Base-by-base conservation (phyloP, 2,113 vertebrate species). In the Sardina pilchardus region DNA sequence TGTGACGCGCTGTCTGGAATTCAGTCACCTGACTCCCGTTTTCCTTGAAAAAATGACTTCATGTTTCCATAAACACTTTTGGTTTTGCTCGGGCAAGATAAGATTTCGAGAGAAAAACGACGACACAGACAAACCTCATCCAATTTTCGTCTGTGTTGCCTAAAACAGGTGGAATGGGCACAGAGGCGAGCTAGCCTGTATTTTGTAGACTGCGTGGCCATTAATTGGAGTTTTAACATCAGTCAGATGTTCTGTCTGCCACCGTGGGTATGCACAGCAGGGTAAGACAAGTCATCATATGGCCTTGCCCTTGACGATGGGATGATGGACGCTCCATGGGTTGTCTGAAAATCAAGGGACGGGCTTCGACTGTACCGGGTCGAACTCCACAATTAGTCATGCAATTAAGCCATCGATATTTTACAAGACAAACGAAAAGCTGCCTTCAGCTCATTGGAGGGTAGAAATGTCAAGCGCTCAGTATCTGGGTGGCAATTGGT, bases 371-470 rank as follows among this genome's bases (percentile, higher is more conserved):
- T 34, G 34, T 71, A 71, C 56, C 24, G 1, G n/a, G 16, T 71
- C 63, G 30, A 78, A 36, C 16, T 36, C 10, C 10, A 78, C 71
- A 78, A 78, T 78, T 78, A 36, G 26, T 14, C 30, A 4, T 36
- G 71, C 71, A 78, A 78, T 78, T 78, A 36, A 78, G 12, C 14
- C 17, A 17, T 36, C 30, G 30, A 78, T 36, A 78, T 78, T 63
- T 71, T 71, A 78, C 71, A 1, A 78, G 30, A 36, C 26, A 36
- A 36, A 78, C 34, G 85, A 90, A 87, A 89, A 88, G 86, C 89
- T 88, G 91, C 71, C 63, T 89, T 85, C n/a, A 88, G 59, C 85
- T 90, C 86, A 90, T 88, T 89, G 91, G 92, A 88, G 85, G 88
- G 87, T 67, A 47, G 21, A 34, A 83, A 50, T 88, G 90, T 90